Conservation (phyloP, 2,888 invertebrate species). For the Lydus trimaculatus region DNA sequence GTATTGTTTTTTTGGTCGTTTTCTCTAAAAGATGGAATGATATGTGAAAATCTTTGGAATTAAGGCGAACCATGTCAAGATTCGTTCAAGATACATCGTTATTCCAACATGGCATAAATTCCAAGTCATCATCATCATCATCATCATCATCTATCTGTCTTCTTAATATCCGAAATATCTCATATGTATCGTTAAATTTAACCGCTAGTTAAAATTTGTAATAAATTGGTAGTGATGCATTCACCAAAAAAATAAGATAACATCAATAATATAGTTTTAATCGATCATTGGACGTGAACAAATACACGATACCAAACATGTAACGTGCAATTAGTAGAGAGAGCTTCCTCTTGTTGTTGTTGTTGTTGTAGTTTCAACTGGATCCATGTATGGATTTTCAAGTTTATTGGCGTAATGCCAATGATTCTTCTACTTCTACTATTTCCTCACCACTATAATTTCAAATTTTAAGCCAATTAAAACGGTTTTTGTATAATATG, state of each 20-base stretch:
- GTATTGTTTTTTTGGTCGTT: background rate
- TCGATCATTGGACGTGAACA: conserved; percentile 28
- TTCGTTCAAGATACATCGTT: background rate
- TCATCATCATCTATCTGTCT: background rate
- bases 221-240: conserved; percentile 34
- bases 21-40: background rate
- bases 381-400: conserved; percentile 1
- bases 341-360: background rate
- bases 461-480: background rate
- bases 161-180: background rate
- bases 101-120: background rate
- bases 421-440: too few relatives aligned
- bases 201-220: conserved; percentile 41
- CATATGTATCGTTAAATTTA: conserved; percentile 31
- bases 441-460: conserved; percentile 1
- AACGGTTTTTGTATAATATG: background rate
- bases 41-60: background rate
- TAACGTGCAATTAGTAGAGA: conserved; percentile 12
- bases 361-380: background rate
- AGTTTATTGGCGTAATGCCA: conserved; percentile 1
- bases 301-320: conserved; percentile 27
- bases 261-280: conserved; percentile 42
- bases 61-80: background rate
- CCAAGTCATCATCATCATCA: conserved; percentile 15
- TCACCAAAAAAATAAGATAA: conserved; percentile 44